Percentiles rank a stretch among this genome's conserved stretches.
phyloP scores from a whole-genome alignment of 2,888 invertebrate genomes.

The Tridacna gigas region DNA sequence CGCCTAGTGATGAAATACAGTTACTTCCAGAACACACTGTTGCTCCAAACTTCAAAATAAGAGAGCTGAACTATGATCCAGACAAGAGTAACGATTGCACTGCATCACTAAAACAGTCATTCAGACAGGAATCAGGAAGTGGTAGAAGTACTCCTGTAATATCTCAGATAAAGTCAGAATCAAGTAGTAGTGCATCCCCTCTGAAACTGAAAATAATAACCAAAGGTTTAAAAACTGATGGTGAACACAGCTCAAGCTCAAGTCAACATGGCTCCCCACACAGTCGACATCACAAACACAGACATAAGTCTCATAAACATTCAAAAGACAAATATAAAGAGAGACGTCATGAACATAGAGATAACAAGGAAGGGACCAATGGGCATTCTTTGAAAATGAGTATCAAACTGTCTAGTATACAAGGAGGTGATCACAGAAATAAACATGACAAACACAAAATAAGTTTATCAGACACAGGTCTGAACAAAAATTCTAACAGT shows the following conservation, averaged over 20 bases:
- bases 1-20: conserved; percentile 41
- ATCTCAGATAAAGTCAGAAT: conserved; percentile 46
- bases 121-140: conserved; percentile 38
- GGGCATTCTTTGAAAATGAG: conserved; percentile 58
- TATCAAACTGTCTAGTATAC: conserved; percentile 61
- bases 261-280: conserved; percentile 56
- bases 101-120: conserved; percentile 33
- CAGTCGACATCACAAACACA: conserved; percentile 52
- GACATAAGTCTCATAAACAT: conserved; percentile 59
- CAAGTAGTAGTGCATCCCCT: conserved; percentile 66
- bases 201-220: conserved; percentile 74
- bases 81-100: conserved; percentile 36
- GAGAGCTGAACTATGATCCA: conserved; percentile 50
- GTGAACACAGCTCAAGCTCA: conserved; percentile 48
- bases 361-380: conserved; percentile 45
- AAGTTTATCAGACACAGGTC: conserved; percentile 54
- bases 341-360: conserved; percentile 44
- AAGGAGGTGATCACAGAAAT: conserved; percentile 47
- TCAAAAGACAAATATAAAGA: conserved; percentile 49
- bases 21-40: conserved; percentile 51
- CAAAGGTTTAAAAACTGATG: conserved; percentile 53
- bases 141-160: conserved; percentile 28
- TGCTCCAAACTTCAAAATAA: conserved; percentile 49
- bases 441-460: conserved; percentile 58
- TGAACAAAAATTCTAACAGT: conserved; percentile 49